phyloP scores from a whole-genome alignment of 2,113 vertebrate genomes.

The Crypturellus undulatus region DNA sequence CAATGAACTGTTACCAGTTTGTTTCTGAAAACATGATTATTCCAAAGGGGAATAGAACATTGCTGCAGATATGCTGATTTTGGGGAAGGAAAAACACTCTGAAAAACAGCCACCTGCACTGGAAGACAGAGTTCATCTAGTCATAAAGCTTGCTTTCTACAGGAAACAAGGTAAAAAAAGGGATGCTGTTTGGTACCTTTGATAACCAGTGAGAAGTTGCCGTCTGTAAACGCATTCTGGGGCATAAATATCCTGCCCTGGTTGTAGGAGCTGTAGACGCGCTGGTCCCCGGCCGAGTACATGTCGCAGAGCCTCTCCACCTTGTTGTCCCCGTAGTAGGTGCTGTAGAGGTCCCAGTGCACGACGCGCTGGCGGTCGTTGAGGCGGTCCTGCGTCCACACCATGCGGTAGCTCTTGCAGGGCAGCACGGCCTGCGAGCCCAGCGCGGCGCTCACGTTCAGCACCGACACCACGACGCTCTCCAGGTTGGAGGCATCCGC shows the following conservation, averaged over 20 bases:
- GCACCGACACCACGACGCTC: conserved; percentile 85
- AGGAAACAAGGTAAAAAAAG: rapidly evolving
- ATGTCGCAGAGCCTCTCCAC: conserved; percentile 88
- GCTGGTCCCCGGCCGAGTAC: conserved; percentile 87
- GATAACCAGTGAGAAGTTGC: conserved; percentile 94
- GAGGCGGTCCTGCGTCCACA: conserved; percentile 92
- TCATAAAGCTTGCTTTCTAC: not conserved
- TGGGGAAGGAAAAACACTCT: rapidly evolving
- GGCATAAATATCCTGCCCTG: conserved; percentile 84
- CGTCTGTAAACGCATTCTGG: conserved; percentile 85
- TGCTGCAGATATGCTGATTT: not conserved
- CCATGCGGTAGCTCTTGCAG: conserved; percentile 92
- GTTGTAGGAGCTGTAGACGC: conserved; percentile 90
- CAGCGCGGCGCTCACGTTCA: conserved; percentile 79
- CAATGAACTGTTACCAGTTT: not conserved
- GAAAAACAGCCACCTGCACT: not conserved
- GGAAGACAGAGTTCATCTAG: not conserved
- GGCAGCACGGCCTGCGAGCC: conserved; percentile 84
- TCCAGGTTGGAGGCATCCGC: conserved; percentile 77
- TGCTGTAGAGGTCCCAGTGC: conserved; percentile 91
- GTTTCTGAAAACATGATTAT: not conserved
- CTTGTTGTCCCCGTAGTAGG: conserved; percentile 38
- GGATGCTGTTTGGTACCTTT: conserved; percentile 70
- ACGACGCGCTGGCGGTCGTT: conserved; percentile 92
- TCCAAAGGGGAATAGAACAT: not conserved